phyloP scores from a whole-genome alignment of 2,113 vertebrate genomes.

The Toxotes chatareus region DNA sequence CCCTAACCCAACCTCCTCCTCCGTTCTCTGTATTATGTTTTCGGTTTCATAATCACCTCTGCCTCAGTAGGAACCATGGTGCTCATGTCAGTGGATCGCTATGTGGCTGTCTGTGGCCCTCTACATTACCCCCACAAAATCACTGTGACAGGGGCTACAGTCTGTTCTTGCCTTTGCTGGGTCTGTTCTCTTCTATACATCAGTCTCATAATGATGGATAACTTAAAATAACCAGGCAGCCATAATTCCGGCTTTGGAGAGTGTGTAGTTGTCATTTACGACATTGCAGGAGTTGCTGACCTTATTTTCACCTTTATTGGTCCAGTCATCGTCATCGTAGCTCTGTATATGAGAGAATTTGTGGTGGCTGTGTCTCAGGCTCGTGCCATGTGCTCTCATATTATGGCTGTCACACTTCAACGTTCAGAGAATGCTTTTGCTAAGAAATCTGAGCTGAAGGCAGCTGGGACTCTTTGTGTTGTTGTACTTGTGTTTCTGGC shows the following conservation, averaged over 20 bases:
- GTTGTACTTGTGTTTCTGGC: conserved; percentile 13
- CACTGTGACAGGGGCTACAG: not conserved
- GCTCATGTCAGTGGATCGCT: not conserved
- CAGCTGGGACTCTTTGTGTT: not conserved
- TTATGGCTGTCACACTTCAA: not conserved
- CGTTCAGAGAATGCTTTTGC: not conserved
- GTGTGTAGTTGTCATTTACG: conserved; percentile 4
- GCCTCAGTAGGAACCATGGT: conserved; percentile 40
- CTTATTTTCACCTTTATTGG: conserved; percentile 16
- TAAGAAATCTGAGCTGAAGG: conserved; percentile 13
- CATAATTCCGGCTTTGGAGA: conserved; percentile 35
- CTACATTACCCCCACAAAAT: conserved; percentile 35
- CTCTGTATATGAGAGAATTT: conserved; percentile 32
- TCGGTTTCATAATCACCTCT: not conserved
- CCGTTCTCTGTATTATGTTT: not conserved
- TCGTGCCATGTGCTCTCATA: conserved; percentile 9
- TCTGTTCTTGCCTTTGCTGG: conserved; percentile 39
- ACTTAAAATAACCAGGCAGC: not conserved
- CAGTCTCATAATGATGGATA: not conserved
- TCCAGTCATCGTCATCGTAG: conserved; percentile 14
- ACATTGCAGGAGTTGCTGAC: not conserved
- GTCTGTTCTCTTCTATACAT: not conserved
- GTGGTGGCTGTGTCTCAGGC: too few relatives aligned
- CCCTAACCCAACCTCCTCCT: too few relatives aligned
- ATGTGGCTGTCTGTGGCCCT: conserved; percentile 52